These are phyloP conservation scores for Caenorhabditis afra DNA, from an alignment of 2,888 invertebrate species.

Conservation along the genomic window DNA sequence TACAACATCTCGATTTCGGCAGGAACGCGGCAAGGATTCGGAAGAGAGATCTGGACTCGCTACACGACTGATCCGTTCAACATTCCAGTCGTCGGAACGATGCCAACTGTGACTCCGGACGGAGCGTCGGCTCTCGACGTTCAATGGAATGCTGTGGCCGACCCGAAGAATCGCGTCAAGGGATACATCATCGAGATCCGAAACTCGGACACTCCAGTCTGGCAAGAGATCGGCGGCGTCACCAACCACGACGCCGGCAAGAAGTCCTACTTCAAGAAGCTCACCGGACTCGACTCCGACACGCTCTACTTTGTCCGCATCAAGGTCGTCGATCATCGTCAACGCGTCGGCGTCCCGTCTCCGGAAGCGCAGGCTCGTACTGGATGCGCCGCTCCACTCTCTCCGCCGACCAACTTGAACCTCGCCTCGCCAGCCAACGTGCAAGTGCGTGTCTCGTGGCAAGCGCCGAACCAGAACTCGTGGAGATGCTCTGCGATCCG, in stretches of 20 bases:
- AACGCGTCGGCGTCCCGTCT: constrained; percentile 76
- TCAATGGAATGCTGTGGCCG: constrained; percentile 78
- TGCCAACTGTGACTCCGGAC: constrained; percentile 74
- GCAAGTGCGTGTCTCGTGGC: constrained; percentile 79
- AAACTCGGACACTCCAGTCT: constrained; percentile 74
- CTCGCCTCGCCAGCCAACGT: constrained; percentile 73
- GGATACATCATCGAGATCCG: constrained; percentile 79
- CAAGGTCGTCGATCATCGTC: constrained; percentile 78
- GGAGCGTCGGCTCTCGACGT: constrained; percentile 78
- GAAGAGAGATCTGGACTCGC: constrained; percentile 78
- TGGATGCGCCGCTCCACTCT: constrained; percentile 79
- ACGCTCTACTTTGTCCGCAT: constrained; percentile 82
- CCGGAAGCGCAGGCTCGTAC: constrained; percentile 80
- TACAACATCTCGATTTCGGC: constrained; percentile 79
- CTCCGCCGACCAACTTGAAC: constrained; percentile 79
- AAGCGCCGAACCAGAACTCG: constrained; percentile 76
- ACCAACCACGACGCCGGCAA: constrained; percentile 77
- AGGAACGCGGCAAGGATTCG: constrained; percentile 78
- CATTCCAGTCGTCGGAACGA: constrained; percentile 75
- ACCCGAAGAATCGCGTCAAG: constrained; percentile 76
- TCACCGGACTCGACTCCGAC: constrained; percentile 81
- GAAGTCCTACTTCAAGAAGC: constrained; percentile 77
- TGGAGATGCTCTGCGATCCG: constrained; percentile 79
- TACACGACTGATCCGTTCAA: constrained; percentile 79
- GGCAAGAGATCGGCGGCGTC: constrained; percentile 78